Evolutionary conservation across 2,797 vertebrate genomes (phyloP).

Genomic region (Hemibagrus guttatus): DNA sequence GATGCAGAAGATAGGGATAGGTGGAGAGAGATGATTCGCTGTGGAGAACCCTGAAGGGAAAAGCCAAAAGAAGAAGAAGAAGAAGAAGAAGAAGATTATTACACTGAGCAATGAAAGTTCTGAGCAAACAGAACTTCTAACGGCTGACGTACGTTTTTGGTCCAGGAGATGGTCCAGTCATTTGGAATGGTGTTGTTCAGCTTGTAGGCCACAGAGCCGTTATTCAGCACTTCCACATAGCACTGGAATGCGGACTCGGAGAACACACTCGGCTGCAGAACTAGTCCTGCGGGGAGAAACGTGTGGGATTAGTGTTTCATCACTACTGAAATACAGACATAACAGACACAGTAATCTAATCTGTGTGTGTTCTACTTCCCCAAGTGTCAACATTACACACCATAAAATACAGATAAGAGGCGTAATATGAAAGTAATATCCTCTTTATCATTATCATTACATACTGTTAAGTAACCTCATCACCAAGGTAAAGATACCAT

Average conservation of each 20-base stretch:
- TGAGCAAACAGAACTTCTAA: background rate
- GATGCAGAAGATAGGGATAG: too few relatives aligned
- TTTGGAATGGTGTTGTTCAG: background rate
- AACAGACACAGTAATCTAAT: background rate
- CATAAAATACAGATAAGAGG: background rate
- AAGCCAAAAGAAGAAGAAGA: too few relatives aligned
- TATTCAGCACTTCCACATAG: fast-evolving
- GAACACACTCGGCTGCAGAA: fast-evolving
- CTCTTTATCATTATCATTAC: background rate
- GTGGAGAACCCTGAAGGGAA: too few relatives aligned
- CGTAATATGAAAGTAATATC: background rate
- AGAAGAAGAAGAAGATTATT: too few relatives aligned
- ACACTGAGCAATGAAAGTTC: background rate
- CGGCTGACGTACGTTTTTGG: background rate
- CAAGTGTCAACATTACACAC: background rate
- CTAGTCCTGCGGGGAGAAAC: background rate
- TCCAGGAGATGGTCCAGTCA: background rate
- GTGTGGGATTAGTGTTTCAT: background rate
- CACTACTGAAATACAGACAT: background rate
- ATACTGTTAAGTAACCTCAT: background rate
- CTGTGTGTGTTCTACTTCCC: background rate
- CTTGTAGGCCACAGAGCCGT: background rate
- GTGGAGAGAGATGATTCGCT: too few relatives aligned
- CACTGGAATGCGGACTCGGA: background rate
- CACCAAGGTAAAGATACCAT: background rate